Evolutionary conservation across 2,888 invertebrate genomes (phyloP).

Genomic region (Synergus itoensis): DNA sequence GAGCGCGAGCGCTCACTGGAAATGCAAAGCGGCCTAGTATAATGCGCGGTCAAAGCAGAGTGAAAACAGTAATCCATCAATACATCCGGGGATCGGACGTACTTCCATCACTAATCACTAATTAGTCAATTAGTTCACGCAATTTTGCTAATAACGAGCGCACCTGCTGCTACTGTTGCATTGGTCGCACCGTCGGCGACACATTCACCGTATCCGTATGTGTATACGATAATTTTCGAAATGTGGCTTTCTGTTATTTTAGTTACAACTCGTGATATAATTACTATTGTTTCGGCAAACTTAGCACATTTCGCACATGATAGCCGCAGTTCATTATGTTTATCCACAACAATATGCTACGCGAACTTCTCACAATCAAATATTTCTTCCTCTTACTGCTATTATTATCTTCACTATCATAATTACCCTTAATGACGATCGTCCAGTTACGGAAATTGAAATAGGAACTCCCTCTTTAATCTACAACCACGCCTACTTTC

Average conservation of each 20-base stretch:
- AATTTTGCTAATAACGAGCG: constrained; percentile 71
- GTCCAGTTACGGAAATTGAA: not conserved
- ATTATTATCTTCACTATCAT: not conserved
- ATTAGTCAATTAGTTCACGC: constrained; percentile 73
- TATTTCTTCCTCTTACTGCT: not conserved
- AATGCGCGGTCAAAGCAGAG: constrained; percentile 48
- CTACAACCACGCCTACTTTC: not conserved
- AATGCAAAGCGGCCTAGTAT: constrained; percentile 50
- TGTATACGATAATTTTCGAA: constrained; percentile 52
- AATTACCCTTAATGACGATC: not conserved
- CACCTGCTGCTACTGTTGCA: constrained; percentile 58
- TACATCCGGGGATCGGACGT: constrained; percentile 56
- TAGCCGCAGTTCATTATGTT: not conserved
- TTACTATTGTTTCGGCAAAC: constrained; percentile 67
- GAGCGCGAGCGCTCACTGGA: constrained; percentile 53
- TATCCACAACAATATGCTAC: not conserved
- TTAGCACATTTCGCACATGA: constrained; percentile 58
- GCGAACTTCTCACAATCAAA: not conserved
- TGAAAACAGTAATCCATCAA: constrained; percentile 69
- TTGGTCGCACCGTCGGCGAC: constrained; percentile 21
- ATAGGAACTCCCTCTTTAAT: not conserved
- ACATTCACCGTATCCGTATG: constrained; percentile 48
- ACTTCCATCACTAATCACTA: constrained; percentile 68
- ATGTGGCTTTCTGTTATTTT: constrained; percentile 56
- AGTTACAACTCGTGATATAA: constrained; percentile 64